Conservation (phyloP, 1,140 invertebrate genomes). For the Probaryconus sp. region DNA sequence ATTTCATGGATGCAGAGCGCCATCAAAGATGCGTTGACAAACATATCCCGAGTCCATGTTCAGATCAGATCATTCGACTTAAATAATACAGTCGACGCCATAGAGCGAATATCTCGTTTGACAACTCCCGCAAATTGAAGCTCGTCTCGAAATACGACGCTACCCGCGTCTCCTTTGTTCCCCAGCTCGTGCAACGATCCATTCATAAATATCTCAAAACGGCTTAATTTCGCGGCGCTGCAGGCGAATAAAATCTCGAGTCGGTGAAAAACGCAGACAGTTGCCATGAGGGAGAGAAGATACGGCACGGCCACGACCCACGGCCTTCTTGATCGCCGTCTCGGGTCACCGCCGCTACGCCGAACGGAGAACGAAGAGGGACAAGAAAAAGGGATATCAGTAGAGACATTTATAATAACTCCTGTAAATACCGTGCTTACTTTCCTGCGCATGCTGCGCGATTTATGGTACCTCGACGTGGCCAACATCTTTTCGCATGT, state of each 20-base stretch:
- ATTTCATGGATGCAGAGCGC: conserved; percentile 15
- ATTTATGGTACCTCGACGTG: conserved; percentile 68
- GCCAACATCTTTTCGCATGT: conserved; percentile 57
- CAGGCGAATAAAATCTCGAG: conserved; percentile 76
- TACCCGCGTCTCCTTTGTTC: conserved; percentile 71
- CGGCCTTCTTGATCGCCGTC: conserved; percentile 69
- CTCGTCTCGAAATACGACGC: conserved; percentile 60
- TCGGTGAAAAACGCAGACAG: conserved; percentile 76
- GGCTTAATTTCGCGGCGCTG: conserved; percentile 77
- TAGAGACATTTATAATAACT: conserved; percentile 71
- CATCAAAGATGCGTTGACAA: conserved; percentile 52
- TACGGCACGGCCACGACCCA: conserved; percentile 72
- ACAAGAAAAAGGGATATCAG: conserved; percentile 54
- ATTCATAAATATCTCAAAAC: conserved; percentile 80
- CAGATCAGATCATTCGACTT: conserved; percentile 54
- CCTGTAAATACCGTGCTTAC: conserved; percentile 51
- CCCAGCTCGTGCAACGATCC: conserved; percentile 68
- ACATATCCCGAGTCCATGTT: conserved; percentile 37
- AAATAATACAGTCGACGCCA: conserved; percentile 58
- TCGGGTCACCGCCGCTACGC: conserved; percentile 68
- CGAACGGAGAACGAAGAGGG: conserved; percentile 11
- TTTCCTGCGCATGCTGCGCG: conserved; percentile 26
- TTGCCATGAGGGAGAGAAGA: conserved; percentile 66
- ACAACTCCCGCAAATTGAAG: conserved; percentile 66
- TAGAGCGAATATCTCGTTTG: conserved; percentile 63